A percentile compares a stretch with the other conserved stretches of the same genome.
Evolutionary conservation across 2,797 vertebrate species (phyloP).

Genomic region (Micrastur ruficollis): DNA sequence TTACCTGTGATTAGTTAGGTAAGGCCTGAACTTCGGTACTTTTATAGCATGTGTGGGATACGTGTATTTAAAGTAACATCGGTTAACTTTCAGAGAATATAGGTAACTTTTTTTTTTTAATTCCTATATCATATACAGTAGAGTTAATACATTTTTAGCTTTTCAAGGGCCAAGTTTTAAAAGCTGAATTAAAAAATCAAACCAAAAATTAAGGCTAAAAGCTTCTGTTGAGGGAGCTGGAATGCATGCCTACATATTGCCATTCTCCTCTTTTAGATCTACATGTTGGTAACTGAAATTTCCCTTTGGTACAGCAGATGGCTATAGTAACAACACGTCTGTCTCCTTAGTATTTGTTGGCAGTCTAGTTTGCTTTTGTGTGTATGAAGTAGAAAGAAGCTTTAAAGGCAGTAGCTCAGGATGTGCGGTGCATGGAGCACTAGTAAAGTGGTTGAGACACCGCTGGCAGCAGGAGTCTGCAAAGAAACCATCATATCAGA

Average conservation of each 20-base stretch:
- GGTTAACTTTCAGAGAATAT: neutral
- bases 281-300: neutral
- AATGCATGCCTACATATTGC: neutral
- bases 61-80: neutral
- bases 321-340: neutral
- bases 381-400: neutral
- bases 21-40: neutral
- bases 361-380: neutral
- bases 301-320: neutral
- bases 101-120: neutral
- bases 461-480: conserved; percentile 28
- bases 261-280: neutral
- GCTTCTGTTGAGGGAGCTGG: neutral
- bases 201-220: neutral
- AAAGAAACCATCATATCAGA: conserved; percentile 30
- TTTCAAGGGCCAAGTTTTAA: neutral
- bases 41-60: neutral
- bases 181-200: neutral
- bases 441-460: conserved; percentile 3
- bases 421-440: neutral
- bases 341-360: neutral
- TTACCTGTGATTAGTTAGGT: neutral
- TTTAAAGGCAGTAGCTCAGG: neutral
- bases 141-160: neutral
- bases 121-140: neutral